Conservation (phyloP, 2,113 vertebrate genomes). For the Ceratotherium simum region DNA sequence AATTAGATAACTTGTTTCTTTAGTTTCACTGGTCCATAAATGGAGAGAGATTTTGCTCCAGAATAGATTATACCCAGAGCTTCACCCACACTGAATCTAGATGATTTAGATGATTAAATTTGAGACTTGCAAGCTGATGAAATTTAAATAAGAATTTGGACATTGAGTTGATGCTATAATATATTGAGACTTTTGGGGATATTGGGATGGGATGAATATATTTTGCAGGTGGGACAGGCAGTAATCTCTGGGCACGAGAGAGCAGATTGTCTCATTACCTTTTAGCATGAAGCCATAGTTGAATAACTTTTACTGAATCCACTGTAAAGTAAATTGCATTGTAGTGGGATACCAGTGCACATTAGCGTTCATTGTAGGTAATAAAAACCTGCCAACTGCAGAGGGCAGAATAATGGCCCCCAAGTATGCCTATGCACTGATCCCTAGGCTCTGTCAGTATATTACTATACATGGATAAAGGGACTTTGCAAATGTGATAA, state of each 20-base stretch:
- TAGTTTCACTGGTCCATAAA: neutral
- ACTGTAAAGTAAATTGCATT: neutral
- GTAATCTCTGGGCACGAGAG: neutral
- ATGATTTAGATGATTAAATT: neutral
- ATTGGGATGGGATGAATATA: neutral
- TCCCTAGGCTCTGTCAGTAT: neutral
- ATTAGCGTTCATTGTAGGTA: neutral
- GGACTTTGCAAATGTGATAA: neutral
- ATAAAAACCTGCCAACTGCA: neutral
- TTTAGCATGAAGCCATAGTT: conserved; percentile 20
- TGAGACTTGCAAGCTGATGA: neutral
- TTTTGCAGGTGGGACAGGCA: neutral
- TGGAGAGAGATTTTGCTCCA: neutral
- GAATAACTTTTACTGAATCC: conserved; percentile 21
- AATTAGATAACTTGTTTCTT: neutral
- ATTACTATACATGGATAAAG: neutral
- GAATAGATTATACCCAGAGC: neutral
- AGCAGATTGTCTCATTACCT: neutral
- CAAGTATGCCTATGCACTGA: neutral
- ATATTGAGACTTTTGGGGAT: neutral
- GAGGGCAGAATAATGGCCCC: neutral
- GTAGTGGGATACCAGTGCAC: neutral
- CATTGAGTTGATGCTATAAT: neutral
- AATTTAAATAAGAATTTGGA: neutral
- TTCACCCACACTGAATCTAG: neutral